A percentile compares a stretch with the other conserved stretches of the same genome.
Conservation (phyloP, 2,888 invertebrate species). For the Tromatobia lineatoria region DNA sequence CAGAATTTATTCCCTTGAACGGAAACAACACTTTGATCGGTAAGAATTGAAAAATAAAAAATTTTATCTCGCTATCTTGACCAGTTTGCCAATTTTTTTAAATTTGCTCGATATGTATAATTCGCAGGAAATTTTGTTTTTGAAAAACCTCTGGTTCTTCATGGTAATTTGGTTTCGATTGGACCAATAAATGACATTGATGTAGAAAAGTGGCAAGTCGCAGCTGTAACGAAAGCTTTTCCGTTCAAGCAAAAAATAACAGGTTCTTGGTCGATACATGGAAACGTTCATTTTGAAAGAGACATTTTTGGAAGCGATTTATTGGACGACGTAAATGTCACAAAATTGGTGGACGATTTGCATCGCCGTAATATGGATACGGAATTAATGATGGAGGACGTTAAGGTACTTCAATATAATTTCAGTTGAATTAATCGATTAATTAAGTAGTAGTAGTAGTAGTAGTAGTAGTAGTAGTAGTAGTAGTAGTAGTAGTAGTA, state of each 20-base stretch:
- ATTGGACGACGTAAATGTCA: constrained; percentile 82
- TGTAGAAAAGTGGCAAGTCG: constrained; percentile 72
- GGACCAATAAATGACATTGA: constrained; percentile 74
- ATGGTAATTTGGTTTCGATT: constrained; percentile 66
- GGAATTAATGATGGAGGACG: constrained; percentile 36
- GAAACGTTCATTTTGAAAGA: constrained; percentile 83
- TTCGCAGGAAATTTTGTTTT: constrained; percentile 76
- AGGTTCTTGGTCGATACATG: constrained; percentile 86
- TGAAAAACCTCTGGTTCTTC: constrained; percentile 69
- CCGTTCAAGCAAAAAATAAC: constrained; percentile 83
- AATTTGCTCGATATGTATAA: neutral
- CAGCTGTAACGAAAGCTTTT: constrained; percentile 67
- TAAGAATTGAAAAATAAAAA: constrained; percentile 33
- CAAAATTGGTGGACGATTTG: constrained; percentile 77
- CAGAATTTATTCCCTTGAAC: constrained; percentile 68
- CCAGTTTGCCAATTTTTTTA: neutral
- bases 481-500: no score
- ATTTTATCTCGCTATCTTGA: neutral
- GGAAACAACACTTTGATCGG: constrained; percentile 73
- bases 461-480: no score
- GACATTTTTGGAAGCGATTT: constrained; percentile 80
- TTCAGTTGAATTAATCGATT: neutral
- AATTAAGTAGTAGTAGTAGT: no score
- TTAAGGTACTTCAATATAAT: constrained; percentile 58
- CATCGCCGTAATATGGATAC: constrained; percentile 62